Base-by-base conservation (phyloP, 2,113 vertebrate species). In the Eurystomus gularis region DNA sequence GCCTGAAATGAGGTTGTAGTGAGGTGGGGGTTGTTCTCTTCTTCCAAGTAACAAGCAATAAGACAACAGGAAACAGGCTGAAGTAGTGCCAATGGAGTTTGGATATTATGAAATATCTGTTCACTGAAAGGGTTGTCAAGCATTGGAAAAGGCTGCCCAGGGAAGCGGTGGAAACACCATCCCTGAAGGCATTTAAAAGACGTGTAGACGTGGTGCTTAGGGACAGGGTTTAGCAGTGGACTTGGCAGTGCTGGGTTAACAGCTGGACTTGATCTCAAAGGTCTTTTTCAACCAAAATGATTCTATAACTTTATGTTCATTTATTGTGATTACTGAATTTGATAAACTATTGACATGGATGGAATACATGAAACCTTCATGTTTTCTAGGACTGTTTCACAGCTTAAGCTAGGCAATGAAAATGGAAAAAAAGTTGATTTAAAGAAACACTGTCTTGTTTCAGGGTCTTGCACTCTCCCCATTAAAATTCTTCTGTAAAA, bases 401-500 rank as follows among this genome's bases (percentile, higher is more conserved):
- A 84, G 73, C n/a, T 79, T 93, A 58, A 95, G 18, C 16, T 84
- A 46, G 19, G 60, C 81, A 90, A 66, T 73, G 28, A 89, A 94
- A 90, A 76, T 39, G 23, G 29, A 75, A 89, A 73, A 64, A 64
- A 75, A 15, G 8, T 12, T 71, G 42, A 83, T 70, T 89, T 88
- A 95, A 95, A 89, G 58, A 96, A 93, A 94, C 13, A 55, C 8
- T 40, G 31, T 60, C 40, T 86, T 94, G 23, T 85, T 97, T 94
- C 44, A 96, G 49, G 71, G 82, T 68, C 75, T 95, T 91, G 69
- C 75, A 91, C 65, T 69, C 39, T 82, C 17, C 6, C 11, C 17
- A 81, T 96, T 97, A 97, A 97, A 95, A 96, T 97, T 96, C 75
- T 79, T 96, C 6, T 58, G 17, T 73, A 83, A 96, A 96, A 97